Evolutionary conservation across 2,888 invertebrate species (phyloP).

Genomic region (Eucera pruinosa): DNA sequence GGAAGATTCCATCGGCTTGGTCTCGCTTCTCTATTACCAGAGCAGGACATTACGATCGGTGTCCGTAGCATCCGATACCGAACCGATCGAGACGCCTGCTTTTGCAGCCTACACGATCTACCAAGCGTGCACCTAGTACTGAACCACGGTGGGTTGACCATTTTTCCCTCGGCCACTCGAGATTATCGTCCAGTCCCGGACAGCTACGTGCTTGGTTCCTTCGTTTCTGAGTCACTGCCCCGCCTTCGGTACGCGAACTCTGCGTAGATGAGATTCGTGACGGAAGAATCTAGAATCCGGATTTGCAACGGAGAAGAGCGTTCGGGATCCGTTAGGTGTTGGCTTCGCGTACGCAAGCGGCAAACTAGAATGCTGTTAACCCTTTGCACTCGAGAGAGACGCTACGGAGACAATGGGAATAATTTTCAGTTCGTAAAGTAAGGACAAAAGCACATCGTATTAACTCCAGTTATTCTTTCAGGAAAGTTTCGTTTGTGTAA

Average conservation of each 20-base stretch:
- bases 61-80: constrained; percentile 66
- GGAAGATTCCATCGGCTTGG: constrained; percentile 46
- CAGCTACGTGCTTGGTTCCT: constrained; percentile 47
- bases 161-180: constrained; percentile 62
- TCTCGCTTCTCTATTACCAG: constrained; percentile 57
- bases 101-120: constrained; percentile 61
- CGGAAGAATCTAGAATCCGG: constrained; percentile 34
- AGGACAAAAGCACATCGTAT: too few relatives aligned
- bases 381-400: too few relatives aligned
- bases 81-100: constrained; percentile 50
- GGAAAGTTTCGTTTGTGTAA: too few relatives aligned
- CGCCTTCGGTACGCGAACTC: constrained; percentile 54
- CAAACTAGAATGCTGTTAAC: too few relatives aligned
- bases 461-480: too few relatives aligned
- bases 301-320: constrained; percentile 11
- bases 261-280: constrained; percentile 44
- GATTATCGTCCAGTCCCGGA: constrained; percentile 58
- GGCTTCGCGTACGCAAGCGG: not conserved
- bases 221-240: constrained; percentile 63
- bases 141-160: constrained; percentile 64
- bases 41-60: constrained; percentile 66
- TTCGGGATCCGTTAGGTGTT: constrained; percentile 34
- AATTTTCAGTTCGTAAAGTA: too few relatives aligned
- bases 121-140: constrained; percentile 47
- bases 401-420: too few relatives aligned